Evolutionary conservation across 2,888 invertebrate species (phyloP), one percentile per base, ranked within the genome.

Genomic region (Drosophila kanekoi): DNA sequence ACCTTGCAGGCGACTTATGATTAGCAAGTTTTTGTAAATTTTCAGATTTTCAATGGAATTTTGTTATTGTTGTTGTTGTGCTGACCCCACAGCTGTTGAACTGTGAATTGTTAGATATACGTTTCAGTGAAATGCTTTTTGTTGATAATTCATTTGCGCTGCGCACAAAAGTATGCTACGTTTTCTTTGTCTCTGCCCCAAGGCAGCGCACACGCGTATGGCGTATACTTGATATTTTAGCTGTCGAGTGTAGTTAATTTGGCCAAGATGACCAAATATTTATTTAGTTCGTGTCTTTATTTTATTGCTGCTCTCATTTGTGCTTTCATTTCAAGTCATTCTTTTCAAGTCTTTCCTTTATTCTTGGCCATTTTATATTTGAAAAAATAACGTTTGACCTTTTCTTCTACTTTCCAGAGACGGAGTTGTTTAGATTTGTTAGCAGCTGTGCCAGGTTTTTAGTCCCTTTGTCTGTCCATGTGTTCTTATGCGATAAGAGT

Each of bases 181-280:
- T 28, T 59, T 47, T 57, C 35, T 14, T 9, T 23, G 47, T 18
- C 41, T 56, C 37, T 48, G 37, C 20, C 41, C 28, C 32, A 16
- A 20, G 59, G 28, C 64, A 37, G 18, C 37, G 20, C 20, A 18
- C 54, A 67, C 56, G n/a, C n/a, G n/a, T n/a, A 41, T 54, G 57
- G 33, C 79, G 66, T 67, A 78, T 70, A 58, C 64, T 47, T 74
- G 45, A 67, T 74, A 47, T 45, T 51, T 45, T 47, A 53, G 16
- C 52, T 64, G 65, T 32, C 53, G 23, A 48, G 33, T 47, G 54
- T 44, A 48, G 53, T 72, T 72, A 61, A 68, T 78, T 56, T 59
- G 37, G 1, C 38, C 45, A 54, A 57, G 52, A 40, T 57, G 57
- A 44, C 38, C 53, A 78, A 63, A 63, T 73, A 56, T 69, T 74